phyloP scores from a whole-genome alignment of 1,140 invertebrate species.

The Pseudomyrmex flavicornis region DNA sequence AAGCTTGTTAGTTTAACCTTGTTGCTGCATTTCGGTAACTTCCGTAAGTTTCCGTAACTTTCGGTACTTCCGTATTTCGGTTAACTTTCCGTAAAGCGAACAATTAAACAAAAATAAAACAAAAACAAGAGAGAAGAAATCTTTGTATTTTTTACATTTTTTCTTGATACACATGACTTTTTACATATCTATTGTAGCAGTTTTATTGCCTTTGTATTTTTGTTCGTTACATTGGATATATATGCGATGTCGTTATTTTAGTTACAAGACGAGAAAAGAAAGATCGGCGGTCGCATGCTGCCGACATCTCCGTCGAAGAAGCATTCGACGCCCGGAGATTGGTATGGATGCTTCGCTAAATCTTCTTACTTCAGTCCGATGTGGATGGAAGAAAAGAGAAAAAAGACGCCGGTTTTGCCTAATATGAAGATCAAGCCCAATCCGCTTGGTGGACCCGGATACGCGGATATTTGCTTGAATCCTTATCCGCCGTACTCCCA shows the following conservation, averaged over 20 bases:
- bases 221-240: background rate
- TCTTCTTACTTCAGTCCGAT: slow-evolving; percentile 72
- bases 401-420: slow-evolving; percentile 35
- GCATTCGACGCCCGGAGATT: slow-evolving; percentile 79
- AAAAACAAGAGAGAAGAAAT: too few species aligned
- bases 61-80: too few species aligned
- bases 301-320: slow-evolving; percentile 73
- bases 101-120: too few species aligned
- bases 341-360: slow-evolving; percentile 77
- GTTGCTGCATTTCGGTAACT: too few species aligned
- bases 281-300: slow-evolving; percentile 61
- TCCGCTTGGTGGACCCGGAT: slow-evolving; percentile 78
- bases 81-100: too few species aligned
- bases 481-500: slow-evolving; percentile 70
- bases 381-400: slow-evolving; percentile 31
- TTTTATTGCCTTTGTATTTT: background rate
- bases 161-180: too few species aligned
- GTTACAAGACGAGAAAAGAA: slow-evolving; percentile 43
- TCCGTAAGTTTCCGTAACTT: too few species aligned
- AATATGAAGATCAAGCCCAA: slow-evolving; percentile 78
- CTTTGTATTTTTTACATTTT: too few species aligned
- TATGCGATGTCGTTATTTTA: slow-evolving; percentile 31
- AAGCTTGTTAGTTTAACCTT: too few species aligned
- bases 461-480: slow-evolving; percentile 76
- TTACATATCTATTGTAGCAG: too few species aligned